Evolutionary conservation across 30 jellyfish, hydroid and myxozoan genomes (phyloP).

Genomic region (Pseudorhiza aurosa): DNA sequence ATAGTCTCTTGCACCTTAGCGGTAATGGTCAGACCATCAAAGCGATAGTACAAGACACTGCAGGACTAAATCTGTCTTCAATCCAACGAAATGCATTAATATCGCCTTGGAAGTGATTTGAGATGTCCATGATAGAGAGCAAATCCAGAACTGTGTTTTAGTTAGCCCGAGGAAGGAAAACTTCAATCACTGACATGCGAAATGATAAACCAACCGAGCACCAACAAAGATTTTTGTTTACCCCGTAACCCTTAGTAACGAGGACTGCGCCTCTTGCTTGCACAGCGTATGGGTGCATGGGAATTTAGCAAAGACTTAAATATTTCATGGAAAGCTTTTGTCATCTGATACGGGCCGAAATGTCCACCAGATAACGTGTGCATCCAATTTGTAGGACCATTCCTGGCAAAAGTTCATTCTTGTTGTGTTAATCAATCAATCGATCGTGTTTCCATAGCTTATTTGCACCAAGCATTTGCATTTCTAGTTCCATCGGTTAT

Average conservation of each 20-base stretch:
- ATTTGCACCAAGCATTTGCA: constrained; percentile 8
- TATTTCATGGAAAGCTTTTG: constrained; percentile 50
- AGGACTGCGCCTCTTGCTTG: too few species aligned
- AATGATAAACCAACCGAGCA: constrained; percentile 12
- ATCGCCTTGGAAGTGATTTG: constrained; percentile 34
- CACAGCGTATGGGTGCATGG: too few species aligned
- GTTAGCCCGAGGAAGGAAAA: constrained; percentile 44
- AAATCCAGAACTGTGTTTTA: neutral
- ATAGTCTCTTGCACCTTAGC: constrained; percentile 44
- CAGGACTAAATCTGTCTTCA: constrained; percentile 24
- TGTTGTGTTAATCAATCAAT: constrained; percentile 26
- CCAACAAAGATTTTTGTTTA: neutral
- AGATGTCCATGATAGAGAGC: constrained; percentile 43
- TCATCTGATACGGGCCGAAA: constrained; percentile 48
- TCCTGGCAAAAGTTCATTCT: constrained; percentile 9
- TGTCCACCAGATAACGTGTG: constrained; percentile 18
- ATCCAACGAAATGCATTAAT: constrained; percentile 26
- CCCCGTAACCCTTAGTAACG: constrained; percentile 50
- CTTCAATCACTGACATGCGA: constrained; percentile 31
- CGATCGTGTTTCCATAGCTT: neutral
- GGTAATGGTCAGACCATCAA: constrained; percentile 17
- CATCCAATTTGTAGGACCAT: constrained; percentile 33
- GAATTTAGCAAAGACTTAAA: constrained; percentile 45
- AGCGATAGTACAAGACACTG: constrained; percentile 25
- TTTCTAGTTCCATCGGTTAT: constrained; percentile 8